A percentile compares a stretch with the other conserved stretches of the same genome.
Conservation (phyloP, 2,888 invertebrate species). For the Leistus spinibarbis region DNA sequence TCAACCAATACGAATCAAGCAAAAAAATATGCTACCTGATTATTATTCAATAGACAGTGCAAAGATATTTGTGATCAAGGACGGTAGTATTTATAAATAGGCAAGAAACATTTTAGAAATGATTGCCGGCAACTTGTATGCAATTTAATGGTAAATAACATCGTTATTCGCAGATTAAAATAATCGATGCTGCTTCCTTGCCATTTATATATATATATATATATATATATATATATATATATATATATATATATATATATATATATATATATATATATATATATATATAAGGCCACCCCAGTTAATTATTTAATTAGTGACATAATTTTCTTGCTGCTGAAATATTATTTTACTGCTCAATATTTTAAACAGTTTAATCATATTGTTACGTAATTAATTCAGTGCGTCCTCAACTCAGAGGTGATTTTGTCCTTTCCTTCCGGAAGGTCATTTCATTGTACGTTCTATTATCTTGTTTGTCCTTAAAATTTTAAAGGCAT, state of each 20-base stretch:
- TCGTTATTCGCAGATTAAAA: neutral
- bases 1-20: neutral
- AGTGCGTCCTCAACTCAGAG: too few relatives aligned
- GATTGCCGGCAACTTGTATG: neutral
- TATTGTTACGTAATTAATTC: too few relatives aligned
- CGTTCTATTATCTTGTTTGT: too few relatives aligned
- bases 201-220: neutral
- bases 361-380: too few relatives aligned
- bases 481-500: too few relatives aligned
- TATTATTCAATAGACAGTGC: neutral
- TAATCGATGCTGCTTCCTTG: neutral
- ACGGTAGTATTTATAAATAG: neutral
- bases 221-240: slow-evolving; percentile 12
- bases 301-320: too few relatives aligned
- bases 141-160: neutral
- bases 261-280: neutral
- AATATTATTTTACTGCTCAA: too few relatives aligned
- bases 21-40: neutral
- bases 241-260: slow-evolving; percentile 16
- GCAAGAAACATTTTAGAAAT: neutral
- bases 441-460: too few relatives aligned
- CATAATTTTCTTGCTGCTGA: too few relatives aligned
- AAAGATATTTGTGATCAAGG: neutral
- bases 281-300: too few relatives aligned
- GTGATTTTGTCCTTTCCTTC: too few relatives aligned